These are phyloP conservation scores for Pterophyllum scalare DNA, from an alignment of 2,113 vertebrate species.

Conservation along the genomic window DNA sequence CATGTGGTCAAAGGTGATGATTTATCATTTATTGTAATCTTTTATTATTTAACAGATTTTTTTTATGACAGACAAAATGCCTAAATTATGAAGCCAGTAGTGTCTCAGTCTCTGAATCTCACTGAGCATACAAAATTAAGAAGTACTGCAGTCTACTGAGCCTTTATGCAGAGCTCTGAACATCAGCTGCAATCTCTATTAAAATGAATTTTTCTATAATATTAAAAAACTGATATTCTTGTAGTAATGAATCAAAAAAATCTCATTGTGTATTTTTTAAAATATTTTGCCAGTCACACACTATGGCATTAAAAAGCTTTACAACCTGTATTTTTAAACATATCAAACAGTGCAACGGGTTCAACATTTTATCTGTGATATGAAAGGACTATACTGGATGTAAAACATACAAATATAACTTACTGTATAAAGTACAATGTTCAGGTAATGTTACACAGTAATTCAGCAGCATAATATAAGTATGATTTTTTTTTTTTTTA, in stretches of 20 bases:
- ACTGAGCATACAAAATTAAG: background rate
- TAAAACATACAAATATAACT: background rate
- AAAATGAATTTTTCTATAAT: background rate
- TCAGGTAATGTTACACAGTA: background rate
- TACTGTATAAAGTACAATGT: background rate
- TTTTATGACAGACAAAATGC: background rate
- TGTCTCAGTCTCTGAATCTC: background rate
- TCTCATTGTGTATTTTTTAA: background rate
- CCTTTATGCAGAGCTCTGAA: background rate
- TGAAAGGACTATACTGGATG: background rate
- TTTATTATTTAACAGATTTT: background rate
- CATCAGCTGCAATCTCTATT: background rate
- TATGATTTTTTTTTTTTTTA: background rate
- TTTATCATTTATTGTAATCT: background rate
- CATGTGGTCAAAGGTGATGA: background rate
- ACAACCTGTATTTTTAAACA: background rate
- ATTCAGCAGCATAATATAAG: background rate
- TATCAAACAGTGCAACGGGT: background rate
- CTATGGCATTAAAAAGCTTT: background rate
- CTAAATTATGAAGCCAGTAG: background rate
- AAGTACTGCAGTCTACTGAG: background rate
- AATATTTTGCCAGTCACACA: background rate
- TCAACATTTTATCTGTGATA: background rate
- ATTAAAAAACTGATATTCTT: background rate
- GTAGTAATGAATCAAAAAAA: background rate